Percentiles rank a stretch among this genome's conserved stretches.
Evolutionary conservation across 1,140 invertebrate genomes (phyloP).

Genomic region (Drosophila parabipectinata): DNA sequence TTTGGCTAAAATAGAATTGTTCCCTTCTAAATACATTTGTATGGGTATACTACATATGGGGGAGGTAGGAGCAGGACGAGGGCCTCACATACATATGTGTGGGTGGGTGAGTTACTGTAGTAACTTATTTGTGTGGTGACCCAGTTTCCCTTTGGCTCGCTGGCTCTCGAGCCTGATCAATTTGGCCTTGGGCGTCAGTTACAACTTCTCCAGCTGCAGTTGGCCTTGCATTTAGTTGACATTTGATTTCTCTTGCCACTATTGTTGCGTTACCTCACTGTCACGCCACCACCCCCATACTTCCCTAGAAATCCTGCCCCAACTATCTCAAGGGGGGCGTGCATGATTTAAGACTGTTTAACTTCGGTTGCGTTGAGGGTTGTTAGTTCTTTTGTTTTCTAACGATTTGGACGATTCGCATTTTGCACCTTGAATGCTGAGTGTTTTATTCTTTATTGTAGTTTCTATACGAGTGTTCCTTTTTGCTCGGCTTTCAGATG

Average conservation of each 20-base stretch:
- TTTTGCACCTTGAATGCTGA: conserved; percentile 50
- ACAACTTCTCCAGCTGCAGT: conserved; percentile 57
- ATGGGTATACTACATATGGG: not conserved
- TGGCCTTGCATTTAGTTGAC: conserved; percentile 61
- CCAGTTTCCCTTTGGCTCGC: conserved; percentile 42
- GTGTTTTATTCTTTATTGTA: conserved; percentile 22
- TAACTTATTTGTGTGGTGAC: conserved; percentile 61
- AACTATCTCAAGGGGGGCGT: conserved; percentile 28
- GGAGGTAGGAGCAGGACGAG: not conserved
- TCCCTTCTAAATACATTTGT: conserved; percentile 4
- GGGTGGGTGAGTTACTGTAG: conserved; percentile 44
- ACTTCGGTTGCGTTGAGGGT: conserved; percentile 31
- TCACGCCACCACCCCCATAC: not conserved
- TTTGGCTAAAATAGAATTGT: conserved; percentile 8
- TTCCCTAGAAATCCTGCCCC: not conserved
- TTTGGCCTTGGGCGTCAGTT: conserved; percentile 51
- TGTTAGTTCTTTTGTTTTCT: conserved; percentile 29
- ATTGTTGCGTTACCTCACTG: conserved; percentile 14
- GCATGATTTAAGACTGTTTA: conserved; percentile 63
- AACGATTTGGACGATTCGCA: conserved; percentile 34
- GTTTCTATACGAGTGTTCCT: not conserved
- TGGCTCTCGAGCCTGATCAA: conserved; percentile 56
- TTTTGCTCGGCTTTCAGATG: conserved; percentile 29
- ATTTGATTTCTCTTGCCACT: conserved; percentile 51
- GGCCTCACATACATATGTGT: not conserved